Percentiles rank a stretch among this genome's conserved stretches.
These are phyloP conservation scores for Cantharis flavilabris DNA, from an alignment of 2,888 invertebrate species.

Conservation along the genomic window DNA sequence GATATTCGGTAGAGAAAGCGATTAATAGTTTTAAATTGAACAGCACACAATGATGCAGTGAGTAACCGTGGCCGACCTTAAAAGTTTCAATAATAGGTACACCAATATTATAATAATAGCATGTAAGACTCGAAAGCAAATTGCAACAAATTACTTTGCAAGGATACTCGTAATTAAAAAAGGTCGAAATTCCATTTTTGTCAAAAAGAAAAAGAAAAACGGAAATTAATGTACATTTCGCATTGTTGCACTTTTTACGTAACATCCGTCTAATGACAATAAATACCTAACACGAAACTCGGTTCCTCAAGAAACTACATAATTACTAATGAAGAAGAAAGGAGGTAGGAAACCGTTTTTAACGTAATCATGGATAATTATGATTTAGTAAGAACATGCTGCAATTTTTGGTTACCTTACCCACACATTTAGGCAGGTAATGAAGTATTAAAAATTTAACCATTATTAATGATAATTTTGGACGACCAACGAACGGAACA, in stretches of 20 bases:
- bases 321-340: conserved; percentile 2
- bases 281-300: neutral
- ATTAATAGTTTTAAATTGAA: neutral
- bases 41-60: neutral
- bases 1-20: conserved; percentile 5
- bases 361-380: neutral
- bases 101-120: too few relatives aligned
- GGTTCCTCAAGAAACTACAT: conserved; percentile 3
- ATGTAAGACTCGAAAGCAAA: neutral
- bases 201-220: neutral
- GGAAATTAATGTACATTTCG: neutral
- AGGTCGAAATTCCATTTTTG: neutral
- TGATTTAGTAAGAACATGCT: neutral
- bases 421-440: neutral
- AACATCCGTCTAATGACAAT: conserved; percentile 2
- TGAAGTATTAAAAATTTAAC: neutral
- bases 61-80: neutral
- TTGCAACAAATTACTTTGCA: neutral
- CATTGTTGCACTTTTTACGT: conserved; percentile 2
- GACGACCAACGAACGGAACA: neutral
- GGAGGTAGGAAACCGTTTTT: conserved; percentile 1
- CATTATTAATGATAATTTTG: neutral
- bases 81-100: neutral
- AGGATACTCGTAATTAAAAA: neutral
- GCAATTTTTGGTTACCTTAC: neutral